Conservation (phyloP, 2,797 vertebrate genomes). For the Clamator glandarius region DNA sequence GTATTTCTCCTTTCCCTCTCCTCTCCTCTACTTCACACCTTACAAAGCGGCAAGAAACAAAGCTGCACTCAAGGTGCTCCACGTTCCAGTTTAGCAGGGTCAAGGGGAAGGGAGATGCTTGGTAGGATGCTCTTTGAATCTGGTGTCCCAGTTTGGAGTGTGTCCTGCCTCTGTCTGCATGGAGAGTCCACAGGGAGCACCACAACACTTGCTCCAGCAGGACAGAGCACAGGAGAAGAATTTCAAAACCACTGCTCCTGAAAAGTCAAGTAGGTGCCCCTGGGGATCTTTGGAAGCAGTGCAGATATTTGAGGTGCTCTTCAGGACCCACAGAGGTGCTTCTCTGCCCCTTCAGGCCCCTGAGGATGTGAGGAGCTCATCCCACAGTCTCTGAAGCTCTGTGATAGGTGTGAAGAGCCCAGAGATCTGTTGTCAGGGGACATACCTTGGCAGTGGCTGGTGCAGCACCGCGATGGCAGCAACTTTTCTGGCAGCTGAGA, state of each 20-base stretch:
- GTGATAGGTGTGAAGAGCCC: accelerated
- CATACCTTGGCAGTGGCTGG: too few relatives aligned
- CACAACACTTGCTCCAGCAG: neutral
- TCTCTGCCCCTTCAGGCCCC: neutral
- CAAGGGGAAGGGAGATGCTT: neutral
- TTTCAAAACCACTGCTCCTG: too few relatives aligned
- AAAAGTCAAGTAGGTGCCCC: neutral
- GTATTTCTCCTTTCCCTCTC: neutral
- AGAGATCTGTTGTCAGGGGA: neutral
- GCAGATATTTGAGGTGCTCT: neutral
- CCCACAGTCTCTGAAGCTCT: neutral
- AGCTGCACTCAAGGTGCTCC: neutral
- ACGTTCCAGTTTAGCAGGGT: neutral
- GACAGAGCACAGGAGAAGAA: neutral
- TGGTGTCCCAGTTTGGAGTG: neutral
- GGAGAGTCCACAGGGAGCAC: neutral
- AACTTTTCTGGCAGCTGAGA: neutral
- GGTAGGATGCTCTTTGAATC: neutral
- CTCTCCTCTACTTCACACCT: neutral
- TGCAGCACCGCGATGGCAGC: too few relatives aligned
- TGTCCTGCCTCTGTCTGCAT: neutral
- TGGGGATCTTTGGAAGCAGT: neutral
- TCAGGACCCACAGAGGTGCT: neutral
- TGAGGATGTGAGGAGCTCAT: neutral
- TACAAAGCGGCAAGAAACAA: neutral